These are phyloP conservation scores for Tyto alba DNA, from an alignment of 2,113 vertebrate genomes.

Conservation along the genomic window DNA sequence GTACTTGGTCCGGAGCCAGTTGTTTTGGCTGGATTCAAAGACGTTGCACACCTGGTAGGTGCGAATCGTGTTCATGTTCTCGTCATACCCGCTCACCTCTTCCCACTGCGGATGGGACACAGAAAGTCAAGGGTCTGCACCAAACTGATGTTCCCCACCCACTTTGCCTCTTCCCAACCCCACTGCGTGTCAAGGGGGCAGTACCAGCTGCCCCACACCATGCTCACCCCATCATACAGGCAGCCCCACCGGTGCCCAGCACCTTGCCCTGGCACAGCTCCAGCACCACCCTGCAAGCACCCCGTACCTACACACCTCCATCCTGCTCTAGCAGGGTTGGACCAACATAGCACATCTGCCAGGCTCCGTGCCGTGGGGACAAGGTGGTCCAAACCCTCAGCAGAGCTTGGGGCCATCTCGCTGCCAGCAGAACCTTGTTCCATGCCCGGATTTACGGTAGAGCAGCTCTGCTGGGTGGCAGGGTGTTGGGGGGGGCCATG, in stretches of 20 bases:
- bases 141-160: fast-evolving
- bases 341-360: fast-evolving
- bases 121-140: background rate
- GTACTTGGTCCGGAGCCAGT: slow-evolving; percentile 94
- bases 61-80: slow-evolving; percentile 97
- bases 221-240: background rate
- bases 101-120: slow-evolving; percentile 83
- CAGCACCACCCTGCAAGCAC: background rate
- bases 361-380: background rate
- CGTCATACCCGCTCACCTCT: slow-evolving; percentile 95
- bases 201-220: background rate
- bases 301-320: fast-evolving
- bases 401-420: fast-evolving
- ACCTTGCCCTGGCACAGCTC: background rate
- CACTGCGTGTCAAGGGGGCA: fast-evolving
- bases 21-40: slow-evolving; percentile 92
- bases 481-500: fast-evolving
- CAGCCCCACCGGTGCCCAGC: background rate
- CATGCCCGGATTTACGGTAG: background rate
- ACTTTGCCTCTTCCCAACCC: background rate
- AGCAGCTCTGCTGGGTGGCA: background rate
- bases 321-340: too few relatives aligned
- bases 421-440: background rate
- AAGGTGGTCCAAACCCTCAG: background rate
- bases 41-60: slow-evolving; percentile 98